phyloP scores from a whole-genome alignment of 1,140 invertebrate species.

The Drosophila serrata region DNA sequence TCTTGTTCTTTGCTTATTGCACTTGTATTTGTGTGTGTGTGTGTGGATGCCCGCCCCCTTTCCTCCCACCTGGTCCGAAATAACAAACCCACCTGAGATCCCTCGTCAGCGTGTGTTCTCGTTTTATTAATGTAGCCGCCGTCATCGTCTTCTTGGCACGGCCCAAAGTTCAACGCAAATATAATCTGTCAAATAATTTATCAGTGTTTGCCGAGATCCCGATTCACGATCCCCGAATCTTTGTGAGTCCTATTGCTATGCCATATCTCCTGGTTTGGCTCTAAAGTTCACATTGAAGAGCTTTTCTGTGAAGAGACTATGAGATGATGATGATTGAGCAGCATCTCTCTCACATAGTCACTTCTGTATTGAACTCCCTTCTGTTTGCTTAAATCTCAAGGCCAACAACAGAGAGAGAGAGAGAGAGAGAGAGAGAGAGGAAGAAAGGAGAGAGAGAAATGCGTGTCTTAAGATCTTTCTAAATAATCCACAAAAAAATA shows the following conservation, averaged over 20 bases:
- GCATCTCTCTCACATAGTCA: slow-evolving; percentile 5
- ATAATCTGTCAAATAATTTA: slow-evolving; percentile 84
- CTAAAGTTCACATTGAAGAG: slow-evolving; percentile 40
- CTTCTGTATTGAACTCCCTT: slow-evolving; percentile 41
- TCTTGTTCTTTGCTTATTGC: slow-evolving; percentile 8
- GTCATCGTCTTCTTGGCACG: slow-evolving; percentile 3
- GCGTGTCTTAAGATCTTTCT: slow-evolving; percentile 22
- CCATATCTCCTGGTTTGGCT: slow-evolving; percentile 8
- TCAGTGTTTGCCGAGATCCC: slow-evolving; percentile 75
- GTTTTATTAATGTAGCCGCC: slow-evolving; percentile 55
- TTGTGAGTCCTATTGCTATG: neutral
- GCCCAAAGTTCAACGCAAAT: slow-evolving; percentile 80
- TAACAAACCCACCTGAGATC: slow-evolving; percentile 7
- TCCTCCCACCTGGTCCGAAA: neutral
- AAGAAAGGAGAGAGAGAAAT: neutral
- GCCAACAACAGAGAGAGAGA: neutral
- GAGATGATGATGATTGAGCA: slow-evolving; percentile 17
- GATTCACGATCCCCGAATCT: slow-evolving; percentile 3
- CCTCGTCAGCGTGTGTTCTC: slow-evolving; percentile 57
- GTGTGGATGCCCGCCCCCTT: neutral
- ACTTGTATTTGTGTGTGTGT: slow-evolving; percentile 3
- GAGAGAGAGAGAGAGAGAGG: neutral
- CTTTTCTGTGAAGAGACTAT: slow-evolving; percentile 15
- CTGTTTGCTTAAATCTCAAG: slow-evolving; percentile 46
- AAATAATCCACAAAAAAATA: slow-evolving; percentile 17